Evolutionary conservation across 2,797 vertebrate genomes (phyloP).

Genomic region (Syndactyla subalaris): DNA sequence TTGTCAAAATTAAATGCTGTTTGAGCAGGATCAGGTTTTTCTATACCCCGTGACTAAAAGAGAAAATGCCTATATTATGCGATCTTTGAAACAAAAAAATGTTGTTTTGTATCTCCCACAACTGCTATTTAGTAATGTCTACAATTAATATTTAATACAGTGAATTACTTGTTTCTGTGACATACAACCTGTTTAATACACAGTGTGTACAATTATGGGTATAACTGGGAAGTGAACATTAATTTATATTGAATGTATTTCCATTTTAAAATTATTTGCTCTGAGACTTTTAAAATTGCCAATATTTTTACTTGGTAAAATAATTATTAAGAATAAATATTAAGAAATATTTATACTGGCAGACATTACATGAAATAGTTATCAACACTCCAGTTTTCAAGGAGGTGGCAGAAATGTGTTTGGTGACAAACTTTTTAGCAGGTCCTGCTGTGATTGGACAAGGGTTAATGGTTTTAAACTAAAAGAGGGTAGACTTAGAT

Average conservation of each 20-base stretch:
- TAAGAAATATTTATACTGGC: not conserved
- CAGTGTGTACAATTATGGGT: not conserved
- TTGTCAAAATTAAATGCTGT: not conserved
- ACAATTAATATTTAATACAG: not conserved
- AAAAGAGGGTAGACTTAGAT: not conserved
- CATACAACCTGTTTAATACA: not conserved
- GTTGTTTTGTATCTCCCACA: not conserved
- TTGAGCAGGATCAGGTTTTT: not conserved
- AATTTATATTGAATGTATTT: not conserved
- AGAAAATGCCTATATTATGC: not conserved
- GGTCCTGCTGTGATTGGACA: not conserved
- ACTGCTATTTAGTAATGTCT: not conserved
- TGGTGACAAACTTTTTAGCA: not conserved
- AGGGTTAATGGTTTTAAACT: not conserved
- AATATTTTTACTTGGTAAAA: not conserved
- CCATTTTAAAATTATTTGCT: not conserved
- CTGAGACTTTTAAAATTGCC: not conserved
- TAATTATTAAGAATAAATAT: not conserved
- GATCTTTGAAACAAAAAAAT: not conserved
- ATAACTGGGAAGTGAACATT: not conserved
- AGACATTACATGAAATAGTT: not conserved
- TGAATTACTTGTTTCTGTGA: not conserved
- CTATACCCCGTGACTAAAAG: not conserved
- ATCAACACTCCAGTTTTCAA: not conserved
- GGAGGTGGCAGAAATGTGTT: not conserved